These are phyloP conservation scores for Brachionus rotundiformis DNA, from an alignment of 1,140 invertebrate species.

Conservation along the genomic window DNA sequence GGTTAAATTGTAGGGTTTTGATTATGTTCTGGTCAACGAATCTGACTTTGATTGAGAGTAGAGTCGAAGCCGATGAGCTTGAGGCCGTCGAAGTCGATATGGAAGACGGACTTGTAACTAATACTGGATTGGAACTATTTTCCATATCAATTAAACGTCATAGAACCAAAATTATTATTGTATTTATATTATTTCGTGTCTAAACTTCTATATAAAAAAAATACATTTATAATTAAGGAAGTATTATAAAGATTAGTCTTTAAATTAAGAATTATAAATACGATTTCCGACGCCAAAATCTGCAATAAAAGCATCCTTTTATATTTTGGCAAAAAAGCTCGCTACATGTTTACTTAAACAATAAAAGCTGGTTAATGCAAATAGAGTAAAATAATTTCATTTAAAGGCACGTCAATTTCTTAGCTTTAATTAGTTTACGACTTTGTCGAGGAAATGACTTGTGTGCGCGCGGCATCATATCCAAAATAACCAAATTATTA, in stretches of 20 bases:
- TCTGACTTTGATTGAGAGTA: conserved; percentile 85
- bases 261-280: conserved; percentile 28
- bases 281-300: conserved; percentile 5
- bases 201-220: conserved; percentile 17
- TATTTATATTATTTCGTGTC: conserved; percentile 10
- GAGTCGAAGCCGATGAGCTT: conserved; percentile 51
- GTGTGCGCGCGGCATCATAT: not conserved
- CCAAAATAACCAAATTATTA: too few species aligned
- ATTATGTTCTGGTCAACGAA: conserved; percentile 87
- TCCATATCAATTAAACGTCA: conserved; percentile 32
- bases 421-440: not conserved
- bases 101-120: conserved; percentile 23
- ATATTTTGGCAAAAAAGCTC: not conserved
- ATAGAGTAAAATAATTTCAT: conserved; percentile 13
- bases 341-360: conserved; percentile 34
- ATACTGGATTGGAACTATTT: conserved; percentile 23
- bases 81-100: conserved; percentile 21
- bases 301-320: conserved; percentile 14
- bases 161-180: conserved; percentile 7
- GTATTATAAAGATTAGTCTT: conserved; percentile 12
- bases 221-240: not conserved
- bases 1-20: conserved; percentile 97
- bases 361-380: conserved; percentile 22
- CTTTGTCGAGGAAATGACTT: conserved; percentile 3
- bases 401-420: conserved; percentile 18